Percentiles rank a stretch among this genome's conserved stretches.
Evolutionary conservation across 2,113 vertebrate genomes (phyloP).

Genomic region (Stigmatopora argus): DNA sequence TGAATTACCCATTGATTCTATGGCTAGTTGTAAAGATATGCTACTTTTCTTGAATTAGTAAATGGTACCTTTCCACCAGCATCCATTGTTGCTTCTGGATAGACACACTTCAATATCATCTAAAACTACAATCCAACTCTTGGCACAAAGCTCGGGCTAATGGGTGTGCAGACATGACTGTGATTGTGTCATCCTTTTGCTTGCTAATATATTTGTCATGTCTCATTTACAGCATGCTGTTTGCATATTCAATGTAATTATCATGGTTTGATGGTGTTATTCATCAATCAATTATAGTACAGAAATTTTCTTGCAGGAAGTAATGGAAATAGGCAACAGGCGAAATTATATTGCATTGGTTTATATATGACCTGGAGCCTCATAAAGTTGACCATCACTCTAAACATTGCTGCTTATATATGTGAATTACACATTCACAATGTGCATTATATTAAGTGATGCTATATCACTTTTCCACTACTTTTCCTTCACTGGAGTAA

Average conservation of each 20-base stretch:
- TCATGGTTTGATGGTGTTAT: slow-evolving; percentile 8
- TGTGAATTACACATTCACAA: no score
- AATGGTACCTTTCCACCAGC: neutral
- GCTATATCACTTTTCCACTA: no score
- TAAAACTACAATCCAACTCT: neutral
- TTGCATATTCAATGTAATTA: slow-evolving; percentile 8
- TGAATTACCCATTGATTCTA: slow-evolving; percentile 32
- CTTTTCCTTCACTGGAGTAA: no score
- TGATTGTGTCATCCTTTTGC: slow-evolving; percentile 47
- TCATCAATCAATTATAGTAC: neutral
- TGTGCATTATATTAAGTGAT: no score
- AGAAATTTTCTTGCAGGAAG: slow-evolving; percentile 1
- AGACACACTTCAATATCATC: neutral
- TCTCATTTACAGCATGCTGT: slow-evolving; percentile 56
- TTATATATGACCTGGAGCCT: no score
- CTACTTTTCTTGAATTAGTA: slow-evolving; percentile 5
- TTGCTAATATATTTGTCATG: slow-evolving; percentile 27
- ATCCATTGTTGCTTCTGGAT: neutral
- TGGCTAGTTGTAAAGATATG: slow-evolving; percentile 18
- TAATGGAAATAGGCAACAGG: neutral
- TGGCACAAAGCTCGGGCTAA: slow-evolving; percentile 37
- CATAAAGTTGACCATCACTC: no score
- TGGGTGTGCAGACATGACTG: slow-evolving; percentile 68
- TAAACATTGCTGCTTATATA: no score
- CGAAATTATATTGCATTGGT: no score